Percentiles rank a stretch among this genome's conserved stretches.
Evolutionary conservation across 2,797 vertebrate species (phyloP).

Genomic region (Sparus aurata): DNA sequence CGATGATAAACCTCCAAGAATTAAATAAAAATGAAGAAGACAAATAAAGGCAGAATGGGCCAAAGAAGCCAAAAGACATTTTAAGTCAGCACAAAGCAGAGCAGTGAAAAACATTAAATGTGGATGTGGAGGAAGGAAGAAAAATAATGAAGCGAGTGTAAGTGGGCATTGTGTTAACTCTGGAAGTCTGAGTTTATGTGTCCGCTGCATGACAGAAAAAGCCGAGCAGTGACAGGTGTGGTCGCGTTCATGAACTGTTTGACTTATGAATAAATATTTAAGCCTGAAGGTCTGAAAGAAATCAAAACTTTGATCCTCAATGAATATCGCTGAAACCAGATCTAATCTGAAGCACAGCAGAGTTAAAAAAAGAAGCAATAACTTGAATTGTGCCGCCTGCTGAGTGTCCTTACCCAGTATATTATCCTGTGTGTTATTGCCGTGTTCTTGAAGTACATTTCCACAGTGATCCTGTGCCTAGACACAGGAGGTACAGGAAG

Average conservation of each 20-base stretch:
- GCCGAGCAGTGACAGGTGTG: conserved; percentile 28
- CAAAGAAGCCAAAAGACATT: conserved; percentile 16
- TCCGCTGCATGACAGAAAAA: conserved; percentile 28
- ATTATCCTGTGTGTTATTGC: not conserved
- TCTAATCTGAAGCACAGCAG: conserved; percentile 13
- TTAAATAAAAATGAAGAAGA: conserved; percentile 12
- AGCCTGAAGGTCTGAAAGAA: conserved; percentile 9
- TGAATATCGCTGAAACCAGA: conserved; percentile 38
- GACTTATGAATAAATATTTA: conserved; percentile 46
- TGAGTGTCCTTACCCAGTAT: not conserved
- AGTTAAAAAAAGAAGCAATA: not conserved
- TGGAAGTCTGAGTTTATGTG: conserved; percentile 8
- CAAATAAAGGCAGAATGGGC: not conserved
- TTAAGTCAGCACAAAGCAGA: conserved; percentile 27
- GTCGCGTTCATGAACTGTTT: conserved; percentile 17
- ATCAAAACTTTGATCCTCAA: conserved; percentile 17
- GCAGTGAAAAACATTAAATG: conserved; percentile 4
- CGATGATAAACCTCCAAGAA: not conserved
- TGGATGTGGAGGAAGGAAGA: conserved; percentile 11
- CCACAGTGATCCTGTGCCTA: not conserved
- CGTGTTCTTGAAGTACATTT: not conserved
- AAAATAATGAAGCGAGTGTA: conserved; percentile 20
- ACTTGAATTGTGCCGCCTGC: not conserved
- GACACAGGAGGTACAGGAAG: not conserved
- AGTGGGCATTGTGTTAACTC: conserved; percentile 37